Evolutionary conservation across 2,113 vertebrate genomes (phyloP), one percentile per base, ranked within the genome.

Genomic region (Dermatemys mawii): DNA sequence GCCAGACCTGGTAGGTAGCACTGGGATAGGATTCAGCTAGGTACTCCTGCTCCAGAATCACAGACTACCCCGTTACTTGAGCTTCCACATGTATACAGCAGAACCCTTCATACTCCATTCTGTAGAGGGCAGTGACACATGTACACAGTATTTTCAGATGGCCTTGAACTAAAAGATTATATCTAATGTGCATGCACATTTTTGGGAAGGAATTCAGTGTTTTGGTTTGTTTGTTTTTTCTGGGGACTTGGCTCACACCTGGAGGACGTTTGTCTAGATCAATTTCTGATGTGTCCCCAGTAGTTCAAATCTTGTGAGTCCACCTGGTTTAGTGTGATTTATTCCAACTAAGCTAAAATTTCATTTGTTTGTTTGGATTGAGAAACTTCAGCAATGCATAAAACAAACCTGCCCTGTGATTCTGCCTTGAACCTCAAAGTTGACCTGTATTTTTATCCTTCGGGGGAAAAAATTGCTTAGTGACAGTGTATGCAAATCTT

Each of bases 401-500:
- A 87, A 95, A 88, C 50, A 50, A 78, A 87, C 75, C 6, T 48
- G 83, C 48, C 51, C 50, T 50, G 27, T 4, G 1, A 9, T 22
- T 91, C 50, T 75, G 19, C 84, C 75, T 83, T 27, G 84, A 90
- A 70, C 50, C 50, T 83, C 88, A 75, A 88, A 90, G 70, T 63
- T 49, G 87, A 51, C 38, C 70, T 95, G 93, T 90, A 73, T 94
- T 94, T 96, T 92, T 5, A 1, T 94, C 88, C 92, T 93, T 19
- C 88, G 84, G 78, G 8, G 96, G 85, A 91, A 78, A 70, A 96
- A 92, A 63, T 93, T 92, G 76, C 90, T 95, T 87, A 92, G 91
- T 95, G 88, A 60, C 27, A 32, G 55, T 29, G 27, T 60, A 32
- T 60, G 27, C 27, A 60, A 1, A 1, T 55, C 54, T 55, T 55